Evolutionary conservation across 2,113 vertebrate species (phyloP).

Genomic region (Otus sunia): DNA sequence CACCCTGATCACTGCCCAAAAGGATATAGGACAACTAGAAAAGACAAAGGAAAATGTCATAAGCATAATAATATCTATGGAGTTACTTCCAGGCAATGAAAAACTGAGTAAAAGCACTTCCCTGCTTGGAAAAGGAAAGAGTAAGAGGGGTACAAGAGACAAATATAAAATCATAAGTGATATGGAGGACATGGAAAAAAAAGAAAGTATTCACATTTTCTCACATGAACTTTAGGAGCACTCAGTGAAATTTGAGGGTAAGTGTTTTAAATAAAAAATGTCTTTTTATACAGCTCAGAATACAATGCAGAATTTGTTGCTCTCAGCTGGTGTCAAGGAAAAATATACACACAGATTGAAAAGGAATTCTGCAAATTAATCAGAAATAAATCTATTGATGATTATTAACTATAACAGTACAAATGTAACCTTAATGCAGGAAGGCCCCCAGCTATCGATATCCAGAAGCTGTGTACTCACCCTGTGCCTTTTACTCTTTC

Average conservation of each 20-base stretch:
- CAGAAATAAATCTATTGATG: not conserved
- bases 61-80: not conserved
- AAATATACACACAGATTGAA: not conserved
- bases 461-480: not conserved
- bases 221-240: not conserved
- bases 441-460: fast-evolving
- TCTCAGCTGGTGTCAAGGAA: not conserved
- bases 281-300: not conserved
- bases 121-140: not conserved
- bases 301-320: not conserved
- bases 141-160: not conserved
- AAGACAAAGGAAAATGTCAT: not conserved
- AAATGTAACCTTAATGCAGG: not conserved
- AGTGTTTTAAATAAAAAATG: not conserved
- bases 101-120: not conserved
- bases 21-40: not conserved
- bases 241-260: not conserved
- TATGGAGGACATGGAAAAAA: not conserved
- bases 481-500: not conserved
- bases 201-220: not conserved
- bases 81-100: not conserved
- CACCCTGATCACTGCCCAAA: not conserved
- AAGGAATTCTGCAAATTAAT: not conserved
- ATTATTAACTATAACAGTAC: not conserved
- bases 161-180: not conserved